These are phyloP conservation scores for Reinhardtius hippoglossoides DNA, from an alignment of 2,113 vertebrate species.

Conservation along the genomic window DNA sequence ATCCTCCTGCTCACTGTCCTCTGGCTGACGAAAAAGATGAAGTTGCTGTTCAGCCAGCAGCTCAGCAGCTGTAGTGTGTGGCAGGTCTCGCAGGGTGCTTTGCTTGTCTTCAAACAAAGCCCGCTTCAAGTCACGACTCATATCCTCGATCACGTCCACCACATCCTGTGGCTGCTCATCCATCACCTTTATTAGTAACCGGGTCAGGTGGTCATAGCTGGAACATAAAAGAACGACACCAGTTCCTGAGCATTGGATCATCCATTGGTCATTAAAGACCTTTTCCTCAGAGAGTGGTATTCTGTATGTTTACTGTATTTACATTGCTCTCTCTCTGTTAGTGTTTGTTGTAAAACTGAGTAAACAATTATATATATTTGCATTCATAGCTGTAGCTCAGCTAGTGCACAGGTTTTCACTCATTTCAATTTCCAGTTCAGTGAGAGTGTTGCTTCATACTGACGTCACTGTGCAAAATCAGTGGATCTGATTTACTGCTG, in stretches of 20 bases:
- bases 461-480: no score
- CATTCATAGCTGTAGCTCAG: no score
- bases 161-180: conserved; percentile 87
- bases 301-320: no score
- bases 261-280: background rate
- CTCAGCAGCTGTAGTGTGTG: conserved; percentile 73
- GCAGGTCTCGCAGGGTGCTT: conserved; percentile 83
- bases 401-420: no score
- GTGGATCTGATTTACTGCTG: no score
- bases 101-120: conserved; percentile 80
- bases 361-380: no score
- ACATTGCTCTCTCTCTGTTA: no score
- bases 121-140: conserved; percentile 89
- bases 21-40: conserved; percentile 81
- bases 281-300: no score
- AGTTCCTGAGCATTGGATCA: background rate
- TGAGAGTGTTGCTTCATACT: no score
- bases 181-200: conserved; percentile 87
- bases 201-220: conserved; percentile 93
- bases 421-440: no score
- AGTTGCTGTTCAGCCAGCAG: conserved; percentile 85
- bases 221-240: background rate
- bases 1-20: conserved; percentile 81
- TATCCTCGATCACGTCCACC: conserved; percentile 90
- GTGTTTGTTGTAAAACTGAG: no score